Evolutionary conservation across 2,113 vertebrate species (phyloP), one percentile per base, ranked within the genome.

Genomic region (Catharus minimus): DNA sequence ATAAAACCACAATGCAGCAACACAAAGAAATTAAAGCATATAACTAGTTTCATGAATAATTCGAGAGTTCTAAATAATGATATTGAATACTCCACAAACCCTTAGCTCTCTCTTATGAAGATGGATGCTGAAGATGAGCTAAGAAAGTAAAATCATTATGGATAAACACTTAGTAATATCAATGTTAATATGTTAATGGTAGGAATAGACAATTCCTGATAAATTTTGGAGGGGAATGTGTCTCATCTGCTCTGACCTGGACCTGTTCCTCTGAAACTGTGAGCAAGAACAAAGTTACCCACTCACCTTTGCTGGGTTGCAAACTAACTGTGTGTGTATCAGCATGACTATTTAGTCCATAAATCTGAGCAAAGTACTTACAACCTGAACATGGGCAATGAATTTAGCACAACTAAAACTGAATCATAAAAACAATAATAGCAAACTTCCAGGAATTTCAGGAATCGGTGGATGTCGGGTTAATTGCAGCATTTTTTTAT

Each of bases 11-110:
- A 82, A 72, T 84, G 50, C 46, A 90, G 38, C 38, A 87, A 72
- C 41, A 85, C 30, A 95, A 90, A 94, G 77, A 87, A 92, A 95
- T 68, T 81, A 9, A 80, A 69, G 23, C 53, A 32, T 62, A 52
- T 92, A 88, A 36, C 77, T 56, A 43, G 30, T 58, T 80, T 83
- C 65, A 60, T 43, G n/a, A 78, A 50, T 86, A 86, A 89, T 62
- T 90, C 77, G 33, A 78, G 32, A 61, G 32, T 43, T 86, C 41
- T 77, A 17, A 53, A 47, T 44, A 88, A 93, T 94, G 64, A 41
- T 66, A 64, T 4, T 53, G 62, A 82, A 71, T 49, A 61, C 19
- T 22, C 43, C 66, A 72, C 47, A 60, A 71, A 50, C 14, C 27
- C 27, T 75, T 55, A 49, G 5, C 18, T 89, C 68, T 85, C 60